A percentile compares a stretch with the other conserved stretches of the same genome.
phyloP scores from a whole-genome alignment of 2,113 vertebrate species.

The Procapra przewalskii region DNA sequence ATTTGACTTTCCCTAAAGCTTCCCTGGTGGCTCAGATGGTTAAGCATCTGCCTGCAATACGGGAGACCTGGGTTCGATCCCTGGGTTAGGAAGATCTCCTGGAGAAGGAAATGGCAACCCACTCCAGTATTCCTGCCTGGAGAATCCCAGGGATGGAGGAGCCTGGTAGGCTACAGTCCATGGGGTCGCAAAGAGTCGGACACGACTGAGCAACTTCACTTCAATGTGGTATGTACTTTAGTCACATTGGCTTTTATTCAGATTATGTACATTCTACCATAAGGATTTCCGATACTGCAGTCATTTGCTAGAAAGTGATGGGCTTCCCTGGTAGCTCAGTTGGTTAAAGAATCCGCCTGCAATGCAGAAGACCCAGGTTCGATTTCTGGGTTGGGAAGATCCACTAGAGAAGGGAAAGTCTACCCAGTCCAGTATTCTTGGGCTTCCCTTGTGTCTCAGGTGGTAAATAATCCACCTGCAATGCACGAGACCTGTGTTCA shows the following conservation, averaged over 20 bases:
- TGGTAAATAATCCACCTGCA: neutral
- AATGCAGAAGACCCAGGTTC: accelerated
- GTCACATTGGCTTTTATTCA: neutral
- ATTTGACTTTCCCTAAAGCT: neutral
- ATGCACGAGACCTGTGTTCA: accelerated
- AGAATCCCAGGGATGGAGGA: no score
- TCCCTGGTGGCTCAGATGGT: no score
- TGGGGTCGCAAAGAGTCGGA: no score
- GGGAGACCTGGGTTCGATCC: no score
- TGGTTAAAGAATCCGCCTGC: neutral
- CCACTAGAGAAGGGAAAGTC: neutral
- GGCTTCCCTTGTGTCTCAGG: neutral
- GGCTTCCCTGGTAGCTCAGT: neutral
- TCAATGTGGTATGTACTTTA: neutral
- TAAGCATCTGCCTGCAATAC: no score
- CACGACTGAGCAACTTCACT: no score
- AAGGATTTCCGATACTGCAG: neutral
- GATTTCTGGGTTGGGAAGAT: neutral
- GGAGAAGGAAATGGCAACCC: no score
- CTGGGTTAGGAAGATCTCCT: no score
- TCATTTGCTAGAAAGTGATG: neutral
- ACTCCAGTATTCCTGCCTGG: no score
- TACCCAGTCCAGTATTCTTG: neutral
- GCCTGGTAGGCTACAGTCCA: no score
- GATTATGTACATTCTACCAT: neutral